Percentiles rank a stretch among this genome's conserved stretches.
phyloP scores from a whole-genome alignment of 1,140 invertebrate genomes.

The Oryzaephilus surinamensis region DNA sequence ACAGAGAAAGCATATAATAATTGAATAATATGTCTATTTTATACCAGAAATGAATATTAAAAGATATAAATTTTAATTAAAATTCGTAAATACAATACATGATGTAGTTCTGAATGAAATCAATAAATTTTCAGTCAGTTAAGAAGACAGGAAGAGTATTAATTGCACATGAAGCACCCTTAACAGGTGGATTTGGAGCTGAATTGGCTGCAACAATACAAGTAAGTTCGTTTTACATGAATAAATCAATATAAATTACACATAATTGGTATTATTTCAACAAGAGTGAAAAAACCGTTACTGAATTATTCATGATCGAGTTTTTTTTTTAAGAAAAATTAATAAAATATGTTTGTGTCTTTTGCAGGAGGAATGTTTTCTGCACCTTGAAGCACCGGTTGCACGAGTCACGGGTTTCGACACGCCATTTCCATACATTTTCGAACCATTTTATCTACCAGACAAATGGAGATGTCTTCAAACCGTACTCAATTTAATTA shows the following conservation, averaged over 20 bases:
- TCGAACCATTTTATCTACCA: slow-evolving; percentile 92
- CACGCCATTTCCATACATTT: slow-evolving; percentile 93
- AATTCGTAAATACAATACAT: too few relatives aligned
- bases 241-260: too few relatives aligned
- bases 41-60: too few relatives aligned
- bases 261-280: too few relatives aligned
- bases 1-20: too few relatives aligned
- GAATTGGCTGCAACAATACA: slow-evolving; percentile 92
- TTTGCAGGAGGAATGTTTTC: slow-evolving; percentile 82
- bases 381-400: slow-evolving; percentile 89
- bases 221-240: slow-evolving; percentile 43
- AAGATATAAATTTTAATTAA: too few relatives aligned
- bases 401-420: slow-evolving; percentile 91
- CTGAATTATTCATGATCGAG: too few relatives aligned
- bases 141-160: slow-evolving; percentile 88
- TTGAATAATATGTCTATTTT: too few relatives aligned
- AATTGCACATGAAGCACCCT: slow-evolving; percentile 91
- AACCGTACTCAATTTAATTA: slow-evolving; percentile 63
- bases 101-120: slow-evolving; percentile 1
- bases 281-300: too few relatives aligned
- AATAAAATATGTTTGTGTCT: slow-evolving; percentile 1
- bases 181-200: slow-evolving; percentile 92
- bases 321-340: not conserved
- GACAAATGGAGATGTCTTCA: slow-evolving; percentile 86
- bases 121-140: slow-evolving; percentile 61